These are phyloP conservation scores for Tetrax tetrax DNA, from an alignment of 2,113 vertebrate species.

Conservation along the genomic window DNA sequence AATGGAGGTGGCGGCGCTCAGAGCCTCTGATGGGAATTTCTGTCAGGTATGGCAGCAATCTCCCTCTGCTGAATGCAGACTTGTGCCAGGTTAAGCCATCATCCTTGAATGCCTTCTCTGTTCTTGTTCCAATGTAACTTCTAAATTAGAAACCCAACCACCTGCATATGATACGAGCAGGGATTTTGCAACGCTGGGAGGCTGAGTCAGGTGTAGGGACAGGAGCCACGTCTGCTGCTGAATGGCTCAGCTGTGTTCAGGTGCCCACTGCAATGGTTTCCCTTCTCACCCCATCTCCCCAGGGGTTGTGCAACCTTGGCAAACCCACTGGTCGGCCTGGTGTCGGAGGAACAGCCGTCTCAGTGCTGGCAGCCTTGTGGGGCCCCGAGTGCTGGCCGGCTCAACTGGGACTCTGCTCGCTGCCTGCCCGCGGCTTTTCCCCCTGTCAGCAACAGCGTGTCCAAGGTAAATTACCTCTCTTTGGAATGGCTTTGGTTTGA, in stretches of 20 bases:
- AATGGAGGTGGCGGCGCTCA: accelerated
- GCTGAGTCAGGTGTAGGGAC: neutral
- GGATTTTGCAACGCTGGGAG: slow-evolving; percentile 38
- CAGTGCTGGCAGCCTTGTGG: neutral
- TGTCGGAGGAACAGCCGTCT: neutral
- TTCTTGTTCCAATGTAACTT: neutral
- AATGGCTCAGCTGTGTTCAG: neutral
- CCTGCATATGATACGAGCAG: neutral
- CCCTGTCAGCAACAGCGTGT: neutral
- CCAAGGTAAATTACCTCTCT: neutral
- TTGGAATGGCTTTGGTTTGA: neutral
- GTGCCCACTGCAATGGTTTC: neutral
- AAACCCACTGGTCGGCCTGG: neutral
- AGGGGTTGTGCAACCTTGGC: neutral
- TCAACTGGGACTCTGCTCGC: neutral
- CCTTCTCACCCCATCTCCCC: neutral
- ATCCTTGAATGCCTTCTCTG: slow-evolving; percentile 1
- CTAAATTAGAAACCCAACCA: slow-evolving; percentile 21
- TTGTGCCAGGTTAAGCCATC: neutral
- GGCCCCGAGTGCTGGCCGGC: neutral
- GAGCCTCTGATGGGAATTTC: neutral
- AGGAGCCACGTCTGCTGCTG: neutral
- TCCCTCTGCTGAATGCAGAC: neutral
- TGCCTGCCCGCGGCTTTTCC: neutral
- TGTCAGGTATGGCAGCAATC: neutral